Base-by-base conservation (phyloP, 2,797 vertebrate genomes). In the Podarcis siculus region DNA sequence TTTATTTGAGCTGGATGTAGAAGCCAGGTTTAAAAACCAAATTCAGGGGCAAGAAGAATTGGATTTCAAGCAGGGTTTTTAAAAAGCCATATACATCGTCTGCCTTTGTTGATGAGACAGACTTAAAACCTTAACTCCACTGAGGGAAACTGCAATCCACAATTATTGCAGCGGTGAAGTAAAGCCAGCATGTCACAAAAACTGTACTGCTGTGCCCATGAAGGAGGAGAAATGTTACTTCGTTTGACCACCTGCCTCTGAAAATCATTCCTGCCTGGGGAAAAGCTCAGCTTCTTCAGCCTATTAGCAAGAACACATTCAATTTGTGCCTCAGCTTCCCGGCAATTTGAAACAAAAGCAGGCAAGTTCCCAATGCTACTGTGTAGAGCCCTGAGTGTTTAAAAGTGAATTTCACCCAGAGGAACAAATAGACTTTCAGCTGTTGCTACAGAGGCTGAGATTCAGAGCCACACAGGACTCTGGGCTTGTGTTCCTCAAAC, bases 191-290 rank as follows among this genome's bases (percentile, higher is more conserved):
- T 25, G 67, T 86, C 66, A 27, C 10, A 5, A 1, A 55, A 3
- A 1, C 19, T 1, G 5, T 21, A 27, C 19, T 77, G 72, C 39
- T 7, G 15, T 30, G n/a, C 1, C 0, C 0, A 21, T 0, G 0
- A 9, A 69, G 32, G 55, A 0, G 12, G 2, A 27, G 66, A 49
- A 0, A 4, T 12, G 21, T 6, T 23, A 61, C 39, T 32, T 61
- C 15, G 0, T 4, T 88, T 85, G 0, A 0, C 21, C 1, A 8
- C 2, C 35, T 35, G 49, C 76, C 75, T 30, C 72, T 89, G 66
- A 66, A 37, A 88, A 19, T 2, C 0, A 8, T 75, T 2, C 23
- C 30, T 61, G 82, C 23, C 1, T 61, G 76, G 30, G 9, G 90
- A 66, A 0, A 78, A 32, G 80, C 83, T 72, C 8, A 23, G 1